phyloP scores from a whole-genome alignment of 2,888 invertebrate species.

The Scrobipalpa atriplicella region DNA sequence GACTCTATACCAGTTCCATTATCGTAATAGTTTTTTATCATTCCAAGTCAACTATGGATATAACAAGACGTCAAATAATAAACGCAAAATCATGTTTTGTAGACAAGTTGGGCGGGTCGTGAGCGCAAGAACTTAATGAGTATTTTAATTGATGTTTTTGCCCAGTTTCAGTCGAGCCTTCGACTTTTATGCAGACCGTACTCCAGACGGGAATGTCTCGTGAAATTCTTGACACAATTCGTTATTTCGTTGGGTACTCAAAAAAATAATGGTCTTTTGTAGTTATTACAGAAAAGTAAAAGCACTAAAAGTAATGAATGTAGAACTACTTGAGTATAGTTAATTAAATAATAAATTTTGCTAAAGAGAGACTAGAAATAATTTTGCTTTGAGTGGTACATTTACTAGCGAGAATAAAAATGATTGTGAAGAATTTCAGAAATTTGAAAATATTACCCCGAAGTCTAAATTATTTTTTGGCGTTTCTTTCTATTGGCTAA shows the following conservation, averaged over 20 bases:
- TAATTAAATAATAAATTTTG: too few relatives aligned
- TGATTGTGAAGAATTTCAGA: too few relatives aligned
- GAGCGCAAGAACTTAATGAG: constrained; percentile 13
- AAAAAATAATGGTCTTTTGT: background rate
- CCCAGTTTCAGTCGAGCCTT: background rate
- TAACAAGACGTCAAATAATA: background rate
- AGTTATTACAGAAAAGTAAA: too few relatives aligned
- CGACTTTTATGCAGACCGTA: background rate
- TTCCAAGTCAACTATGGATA: background rate
- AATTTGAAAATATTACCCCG: too few relatives aligned
- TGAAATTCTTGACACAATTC: constrained; percentile 10
- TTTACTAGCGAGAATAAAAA: too few relatives aligned
- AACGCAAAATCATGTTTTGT: background rate
- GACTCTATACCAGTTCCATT: too few relatives aligned
- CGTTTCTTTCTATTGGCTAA: too few relatives aligned
- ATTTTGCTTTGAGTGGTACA: too few relatives aligned
- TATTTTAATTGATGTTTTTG: constrained; percentile 18
- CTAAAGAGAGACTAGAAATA: too few relatives aligned
- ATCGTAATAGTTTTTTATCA: background rate
- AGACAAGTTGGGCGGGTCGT: background rate
- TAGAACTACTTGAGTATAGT: too few relatives aligned
- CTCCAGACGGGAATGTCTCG: background rate
- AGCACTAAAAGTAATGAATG: too few relatives aligned
- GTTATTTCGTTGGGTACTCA: background rate
- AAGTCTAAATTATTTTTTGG: too few relatives aligned